These are phyloP conservation scores for Linhomoeus sp. DNA, from an alignment of 2,888 invertebrate species.

Conservation along the genomic window DNA sequence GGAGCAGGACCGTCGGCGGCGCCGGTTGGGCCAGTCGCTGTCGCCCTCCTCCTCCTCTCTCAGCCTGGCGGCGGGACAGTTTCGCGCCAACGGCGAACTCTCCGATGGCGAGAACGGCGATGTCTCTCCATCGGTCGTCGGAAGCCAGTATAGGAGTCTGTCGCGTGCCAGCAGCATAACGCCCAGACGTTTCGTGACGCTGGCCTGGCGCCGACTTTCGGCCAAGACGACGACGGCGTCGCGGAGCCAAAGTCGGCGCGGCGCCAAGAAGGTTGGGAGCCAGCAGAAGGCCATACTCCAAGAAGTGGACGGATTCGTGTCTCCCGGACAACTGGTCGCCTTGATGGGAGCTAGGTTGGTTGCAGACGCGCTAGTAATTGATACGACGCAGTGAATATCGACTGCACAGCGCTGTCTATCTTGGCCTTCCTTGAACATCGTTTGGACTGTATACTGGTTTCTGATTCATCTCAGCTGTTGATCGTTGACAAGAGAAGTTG, in stretches of 20 bases:
- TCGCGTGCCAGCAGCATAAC: neutral
- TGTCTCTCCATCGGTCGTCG: no score
- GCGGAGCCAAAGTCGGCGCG: neutral
- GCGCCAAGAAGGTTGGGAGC: neutral
- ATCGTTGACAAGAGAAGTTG: conserved; percentile 6
- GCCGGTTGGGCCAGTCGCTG: no score
- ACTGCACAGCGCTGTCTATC: neutral
- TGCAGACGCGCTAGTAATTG: neutral
- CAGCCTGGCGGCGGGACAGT: no score
- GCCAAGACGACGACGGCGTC: no score
- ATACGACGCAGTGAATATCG: neutral
- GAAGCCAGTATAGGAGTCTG: neutral
- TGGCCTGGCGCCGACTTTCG: neutral
- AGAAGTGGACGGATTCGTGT: conserved; percentile 17
- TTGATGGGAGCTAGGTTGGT: conserved; percentile 24
- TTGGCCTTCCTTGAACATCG: neutral
- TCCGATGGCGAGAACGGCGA: no score
- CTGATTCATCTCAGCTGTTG: no score
- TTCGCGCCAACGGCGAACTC: no score
- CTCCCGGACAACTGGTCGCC: conserved; percentile 21
- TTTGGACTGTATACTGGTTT: no score
- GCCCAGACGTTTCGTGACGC: neutral
- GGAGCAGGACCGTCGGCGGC: no score
- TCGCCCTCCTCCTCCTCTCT: no score
- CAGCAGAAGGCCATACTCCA: neutral